Conservation (phyloP, 1,140 invertebrate genomes). For the Homalodisca vitripennis region DNA sequence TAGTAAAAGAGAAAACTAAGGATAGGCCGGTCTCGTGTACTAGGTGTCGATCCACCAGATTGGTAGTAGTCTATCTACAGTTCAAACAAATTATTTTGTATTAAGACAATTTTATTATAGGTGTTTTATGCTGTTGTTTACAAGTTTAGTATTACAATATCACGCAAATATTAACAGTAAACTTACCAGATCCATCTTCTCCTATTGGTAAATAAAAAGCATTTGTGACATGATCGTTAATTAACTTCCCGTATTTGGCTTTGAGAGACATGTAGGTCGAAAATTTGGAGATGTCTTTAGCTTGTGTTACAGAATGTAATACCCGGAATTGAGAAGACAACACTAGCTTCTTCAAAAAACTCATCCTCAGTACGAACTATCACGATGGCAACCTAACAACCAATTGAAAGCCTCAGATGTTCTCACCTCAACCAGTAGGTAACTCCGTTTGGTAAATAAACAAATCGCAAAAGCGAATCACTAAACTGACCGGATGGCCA, state of each 20-base stretch:
- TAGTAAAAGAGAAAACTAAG: background rate
- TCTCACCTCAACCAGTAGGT: no score
- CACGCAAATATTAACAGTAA: background rate
- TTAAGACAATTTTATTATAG: background rate
- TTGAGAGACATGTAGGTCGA: background rate
- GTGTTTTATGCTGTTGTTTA: background rate
- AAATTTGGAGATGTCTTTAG: background rate
- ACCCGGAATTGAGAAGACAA: no score
- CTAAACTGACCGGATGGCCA: no score
- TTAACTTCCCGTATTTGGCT: slow-evolving; percentile 21
- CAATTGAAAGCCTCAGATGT: no score
- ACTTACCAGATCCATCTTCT: background rate
- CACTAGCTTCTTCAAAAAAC: no score
- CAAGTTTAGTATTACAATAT: background rate
- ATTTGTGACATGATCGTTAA: slow-evolving; percentile 6
- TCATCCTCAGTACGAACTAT: no score
- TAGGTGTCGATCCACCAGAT: background rate
- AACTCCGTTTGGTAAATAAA: no score
- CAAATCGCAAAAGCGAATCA: no score
- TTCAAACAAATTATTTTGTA: background rate
- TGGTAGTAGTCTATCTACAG: background rate
- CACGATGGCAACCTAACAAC: no score
- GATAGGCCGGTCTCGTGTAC: background rate
- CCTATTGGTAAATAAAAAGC: slow-evolving; percentile 18
- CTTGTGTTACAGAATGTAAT: no score